Percentiles rank a stretch among this genome's conserved stretches.
Evolutionary conservation across 2,888 invertebrate species (phyloP).

Genomic region (Neoascia interrupta): DNA sequence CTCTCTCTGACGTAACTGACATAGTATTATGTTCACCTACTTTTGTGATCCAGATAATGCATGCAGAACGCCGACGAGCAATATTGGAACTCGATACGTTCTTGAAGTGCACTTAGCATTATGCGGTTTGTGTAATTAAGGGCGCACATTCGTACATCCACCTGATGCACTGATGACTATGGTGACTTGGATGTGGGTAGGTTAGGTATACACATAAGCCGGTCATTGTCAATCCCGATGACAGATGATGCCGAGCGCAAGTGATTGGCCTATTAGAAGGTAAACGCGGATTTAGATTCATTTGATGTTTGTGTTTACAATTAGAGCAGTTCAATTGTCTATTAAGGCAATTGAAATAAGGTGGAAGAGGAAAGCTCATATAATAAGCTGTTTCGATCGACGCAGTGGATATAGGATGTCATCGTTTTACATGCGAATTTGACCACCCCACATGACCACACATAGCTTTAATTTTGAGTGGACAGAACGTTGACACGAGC

Average conservation of each 20-base stretch:
- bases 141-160: not conserved
- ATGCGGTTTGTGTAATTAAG: conserved; percentile 41
- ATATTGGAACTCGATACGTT: conserved; percentile 22
- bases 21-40: conserved; percentile 10
- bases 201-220: not conserved
- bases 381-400: too few species aligned
- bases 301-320: conserved; percentile 56
- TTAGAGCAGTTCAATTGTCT: conserved; percentile 59
- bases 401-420: too few species aligned
- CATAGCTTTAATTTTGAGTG: too few species aligned
- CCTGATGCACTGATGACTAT: not conserved
- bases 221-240: conserved; percentile 49
- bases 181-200: not conserved
- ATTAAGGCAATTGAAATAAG: conserved; percentile 55
- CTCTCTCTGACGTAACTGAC: conserved; percentile 13
- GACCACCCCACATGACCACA: too few species aligned
- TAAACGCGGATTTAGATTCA: conserved; percentile 36
- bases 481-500: too few species aligned
- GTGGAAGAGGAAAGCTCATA: not conserved
- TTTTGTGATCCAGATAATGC: conserved; percentile 2
- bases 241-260: conserved; percentile 27
- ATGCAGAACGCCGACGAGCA: not conserved
- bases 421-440: too few species aligned
- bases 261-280: conserved; percentile 36
- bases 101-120: conserved; percentile 48